phyloP scores from a whole-genome alignment of 2,797 vertebrate genomes.

The Dromococcyx pavoninus region DNA sequence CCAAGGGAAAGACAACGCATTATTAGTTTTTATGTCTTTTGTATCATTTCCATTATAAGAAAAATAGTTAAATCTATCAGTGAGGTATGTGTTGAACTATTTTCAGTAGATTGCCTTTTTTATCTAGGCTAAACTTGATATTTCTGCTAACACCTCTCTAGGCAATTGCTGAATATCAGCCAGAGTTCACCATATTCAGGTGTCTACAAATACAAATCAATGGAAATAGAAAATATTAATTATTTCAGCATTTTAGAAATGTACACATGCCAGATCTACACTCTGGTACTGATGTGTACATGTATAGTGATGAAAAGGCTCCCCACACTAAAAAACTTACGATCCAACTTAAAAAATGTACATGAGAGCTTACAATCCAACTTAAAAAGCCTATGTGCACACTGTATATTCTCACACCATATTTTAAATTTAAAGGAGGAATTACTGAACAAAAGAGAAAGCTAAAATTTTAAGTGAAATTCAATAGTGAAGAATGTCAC shows the following conservation, averaged over 20 bases:
- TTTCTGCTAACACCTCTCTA: neutral
- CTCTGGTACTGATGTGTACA: neutral
- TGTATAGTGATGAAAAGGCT: neutral
- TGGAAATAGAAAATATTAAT: neutral
- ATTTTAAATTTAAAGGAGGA: constrained; percentile 1
- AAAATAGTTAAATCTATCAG: constrained; percentile 16
- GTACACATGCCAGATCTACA: neutral
- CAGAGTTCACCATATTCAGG: neutral
- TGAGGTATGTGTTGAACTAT: neutral
- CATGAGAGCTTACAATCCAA: neutral
- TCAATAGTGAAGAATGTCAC: neutral
- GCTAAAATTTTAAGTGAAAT: constrained; percentile 2
- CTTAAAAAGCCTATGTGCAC: neutral
- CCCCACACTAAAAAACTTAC: neutral
- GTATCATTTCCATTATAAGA: neutral
- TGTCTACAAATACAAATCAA: neutral
- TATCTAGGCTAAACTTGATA: neutral
- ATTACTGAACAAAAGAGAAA: constrained; percentile 24
- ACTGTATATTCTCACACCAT: neutral
- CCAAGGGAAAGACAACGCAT: neutral
- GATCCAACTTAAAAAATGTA: neutral
- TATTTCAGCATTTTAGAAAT: neutral
- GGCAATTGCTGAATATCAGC: neutral
- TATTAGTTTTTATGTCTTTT: neutral
- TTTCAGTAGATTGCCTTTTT: neutral